phyloP scores from a whole-genome alignment of 1,140 invertebrate genomes.

The Drosophila pandora region DNA sequence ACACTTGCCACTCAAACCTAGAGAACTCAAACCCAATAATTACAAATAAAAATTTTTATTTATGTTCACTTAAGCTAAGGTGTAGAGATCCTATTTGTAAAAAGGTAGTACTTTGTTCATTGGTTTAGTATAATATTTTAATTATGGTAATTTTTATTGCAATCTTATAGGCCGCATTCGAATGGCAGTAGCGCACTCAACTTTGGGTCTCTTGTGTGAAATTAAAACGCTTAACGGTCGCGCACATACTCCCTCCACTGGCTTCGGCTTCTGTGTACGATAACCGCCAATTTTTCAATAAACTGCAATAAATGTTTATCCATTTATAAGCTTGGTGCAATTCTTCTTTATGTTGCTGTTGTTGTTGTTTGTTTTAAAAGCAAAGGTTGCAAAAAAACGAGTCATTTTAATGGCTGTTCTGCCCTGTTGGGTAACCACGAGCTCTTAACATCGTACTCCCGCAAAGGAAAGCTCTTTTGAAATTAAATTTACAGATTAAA shows the following conservation, averaged over 20 bases:
- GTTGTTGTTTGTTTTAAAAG: conserved; percentile 46
- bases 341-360: conserved; percentile 41
- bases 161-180: conserved; percentile 5
- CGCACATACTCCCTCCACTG: conserved; percentile 27
- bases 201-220: conserved; percentile 66
- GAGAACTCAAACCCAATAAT: conserved; percentile 8
- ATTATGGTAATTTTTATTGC: not conserved
- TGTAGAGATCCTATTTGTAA: not conserved
- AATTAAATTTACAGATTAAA: conserved; percentile 26
- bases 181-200: conserved; percentile 42
- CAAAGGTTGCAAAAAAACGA: conserved; percentile 34
- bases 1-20: conserved; percentile 11
- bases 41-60: conserved; percentile 10
- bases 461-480: conserved; percentile 11
- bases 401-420: conserved; percentile 44
- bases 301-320: conserved; percentile 80
- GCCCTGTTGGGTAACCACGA: conserved; percentile 37
- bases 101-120: not conserved
- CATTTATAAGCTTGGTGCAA: conserved; percentile 73
- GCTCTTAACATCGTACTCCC: not conserved
- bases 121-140: not conserved
- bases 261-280: conserved; percentile 30
- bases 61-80: not conserved
- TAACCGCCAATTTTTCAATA: conserved; percentile 81
- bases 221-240: conserved; percentile 68